Base-by-base conservation (phyloP, 2,888 invertebrate species). In the Microchrysa polita region DNA sequence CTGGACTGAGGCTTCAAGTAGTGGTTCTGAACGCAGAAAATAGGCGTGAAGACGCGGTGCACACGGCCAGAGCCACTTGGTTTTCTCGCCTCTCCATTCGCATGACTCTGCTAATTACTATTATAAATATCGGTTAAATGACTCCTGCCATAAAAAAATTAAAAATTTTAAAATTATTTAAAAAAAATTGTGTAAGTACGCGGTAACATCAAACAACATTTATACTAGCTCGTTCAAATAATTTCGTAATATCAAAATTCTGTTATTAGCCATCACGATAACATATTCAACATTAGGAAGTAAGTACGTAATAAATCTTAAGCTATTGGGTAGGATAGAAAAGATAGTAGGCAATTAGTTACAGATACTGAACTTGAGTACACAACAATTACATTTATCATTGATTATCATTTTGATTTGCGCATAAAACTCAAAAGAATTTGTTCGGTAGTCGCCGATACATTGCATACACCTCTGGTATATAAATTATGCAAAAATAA, bases 211-310 rank as follows among this genome's bases (percentile, higher is more conserved):
- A n/a, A n/a, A n/a, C n/a, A n/a, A n/a, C n/a, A 23, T n/a, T 59
- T 22, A 59, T 23, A 20, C 48, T 48, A 48, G 10, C 27, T 34
- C 27, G 27, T 34, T 48, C 4, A 48, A 48, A 48, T 48, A 48
- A 48, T 48, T 48, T 55, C 18, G 18, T 34, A 34, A 34, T n/a
- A n/a, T 5, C 27, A 34, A 34, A 34, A 34, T 34, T 7, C 55
- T 55, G 55, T 55, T 20, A 20, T n/a, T 67, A 67, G 23, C 67
- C 16, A 27, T 23, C 53, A 67, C 23, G 27, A 23, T 52, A 67
- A 67, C 67, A 67, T n/a, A n/a, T 67, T 16, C 2, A 67, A 67
- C 67, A 67, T 23, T 53, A 27, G 53, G 27, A 67, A 53, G 52
- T 52, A 53, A 7, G 16, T 53, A 53, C 16, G 40, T 14, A 34